Evolutionary conservation across 1,140 invertebrate species (phyloP).

Genomic region (Sarcophaga bullata): DNA sequence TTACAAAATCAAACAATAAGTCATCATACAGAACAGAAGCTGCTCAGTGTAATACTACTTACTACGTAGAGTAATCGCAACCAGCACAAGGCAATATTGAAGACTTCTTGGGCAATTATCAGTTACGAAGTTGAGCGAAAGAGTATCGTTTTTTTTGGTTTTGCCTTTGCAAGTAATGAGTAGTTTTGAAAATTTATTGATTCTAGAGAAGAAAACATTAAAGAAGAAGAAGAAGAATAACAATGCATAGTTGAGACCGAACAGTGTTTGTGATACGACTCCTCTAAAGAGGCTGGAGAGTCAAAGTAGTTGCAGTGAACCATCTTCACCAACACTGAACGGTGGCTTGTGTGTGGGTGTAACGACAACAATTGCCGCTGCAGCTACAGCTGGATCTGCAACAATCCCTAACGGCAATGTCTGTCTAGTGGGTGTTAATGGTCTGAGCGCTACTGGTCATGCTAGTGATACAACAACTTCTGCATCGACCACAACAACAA

Average conservation of each 20-base stretch:
- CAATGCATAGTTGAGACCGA: conserved; percentile 57
- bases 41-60: not conserved
- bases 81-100: no score
- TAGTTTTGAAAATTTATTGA: no score
- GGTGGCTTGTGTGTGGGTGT: conserved; percentile 28
- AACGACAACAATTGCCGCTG: conserved; percentile 27
- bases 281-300: conserved; percentile 59
- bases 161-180: no score
- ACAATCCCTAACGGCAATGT: conserved; percentile 10
- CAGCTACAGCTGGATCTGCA: not conserved
- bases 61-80: no score
- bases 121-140: no score
- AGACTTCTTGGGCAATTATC: no score
- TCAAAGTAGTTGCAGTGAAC: conserved; percentile 60
- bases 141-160: no score
- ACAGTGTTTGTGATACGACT: conserved; percentile 57
- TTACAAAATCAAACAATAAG: not conserved
- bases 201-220: no score
- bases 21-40: not conserved
- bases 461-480: conserved; percentile 22
- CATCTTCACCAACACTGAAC: conserved; percentile 51
- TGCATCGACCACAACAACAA: conserved; percentile 36
- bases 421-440: conserved; percentile 24
- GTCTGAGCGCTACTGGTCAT: conserved; percentile 2
- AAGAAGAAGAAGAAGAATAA: not conserved